These are phyloP conservation scores for Protonibea diacanthus DNA, from an alignment of 2,797 vertebrate genomes.

Conservation along the genomic window DNA sequence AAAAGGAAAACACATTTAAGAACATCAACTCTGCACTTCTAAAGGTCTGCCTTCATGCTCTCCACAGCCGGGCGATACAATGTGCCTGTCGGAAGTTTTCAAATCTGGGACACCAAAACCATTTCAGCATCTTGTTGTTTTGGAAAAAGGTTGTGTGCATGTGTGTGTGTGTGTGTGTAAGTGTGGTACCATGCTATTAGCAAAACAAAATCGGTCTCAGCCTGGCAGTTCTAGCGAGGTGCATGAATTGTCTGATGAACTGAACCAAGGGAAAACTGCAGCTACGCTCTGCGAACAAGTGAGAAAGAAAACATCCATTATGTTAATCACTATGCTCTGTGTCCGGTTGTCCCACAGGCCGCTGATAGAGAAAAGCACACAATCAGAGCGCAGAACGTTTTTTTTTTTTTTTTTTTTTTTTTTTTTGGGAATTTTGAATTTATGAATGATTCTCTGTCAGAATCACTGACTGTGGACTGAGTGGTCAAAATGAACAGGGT, in stretches of 20 bases:
- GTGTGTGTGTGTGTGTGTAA: constrained; percentile 13
- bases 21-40: constrained; percentile 43
- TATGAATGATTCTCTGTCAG: too few relatives aligned
- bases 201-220: constrained; percentile 13
- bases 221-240: background rate
- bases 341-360: too few relatives aligned
- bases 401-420: too few relatives aligned
- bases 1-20: constrained; percentile 56
- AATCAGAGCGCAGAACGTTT: too few relatives aligned
- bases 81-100: constrained; percentile 40
- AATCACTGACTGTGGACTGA: too few relatives aligned
- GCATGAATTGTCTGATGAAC: constrained; percentile 13
- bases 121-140: constrained; percentile 43
- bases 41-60: constrained; percentile 35
- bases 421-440: too few relatives aligned
- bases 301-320: constrained; percentile 3
- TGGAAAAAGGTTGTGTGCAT: background rate
- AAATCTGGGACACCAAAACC: constrained; percentile 48
- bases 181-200: background rate
- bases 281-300: background rate
- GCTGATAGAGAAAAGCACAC: too few relatives aligned
- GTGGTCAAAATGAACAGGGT: too few relatives aligned
- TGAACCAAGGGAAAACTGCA: background rate
- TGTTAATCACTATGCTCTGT: too few relatives aligned
- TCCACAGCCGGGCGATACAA: constrained; percentile 23